phyloP scores from a whole-genome alignment of 2,888 invertebrate genomes.

The Eudemis profundana region DNA sequence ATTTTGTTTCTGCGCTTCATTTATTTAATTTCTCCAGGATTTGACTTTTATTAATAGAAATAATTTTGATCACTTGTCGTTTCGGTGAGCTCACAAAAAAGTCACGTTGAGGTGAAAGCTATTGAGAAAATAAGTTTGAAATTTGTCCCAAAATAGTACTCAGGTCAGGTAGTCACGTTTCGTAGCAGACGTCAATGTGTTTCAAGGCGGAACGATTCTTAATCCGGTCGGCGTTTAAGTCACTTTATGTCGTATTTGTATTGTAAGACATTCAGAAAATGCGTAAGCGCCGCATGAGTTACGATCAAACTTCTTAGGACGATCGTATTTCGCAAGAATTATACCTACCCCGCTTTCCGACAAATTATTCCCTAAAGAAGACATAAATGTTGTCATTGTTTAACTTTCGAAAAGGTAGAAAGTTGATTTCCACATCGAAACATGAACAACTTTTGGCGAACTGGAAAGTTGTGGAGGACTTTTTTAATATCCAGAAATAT shows the following conservation, averaged over 20 bases:
- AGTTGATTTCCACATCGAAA: not conserved
- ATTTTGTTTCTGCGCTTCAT: too few relatives aligned
- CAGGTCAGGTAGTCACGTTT: conserved; percentile 4
- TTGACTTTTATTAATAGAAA: too few relatives aligned
- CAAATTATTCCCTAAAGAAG: not conserved
- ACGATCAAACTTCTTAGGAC: not conserved
- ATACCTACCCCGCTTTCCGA: not conserved
- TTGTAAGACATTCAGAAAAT: not conserved
- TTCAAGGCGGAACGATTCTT: not conserved
- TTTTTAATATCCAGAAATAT: conserved; percentile 4
- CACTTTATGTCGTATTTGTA: too few relatives aligned
- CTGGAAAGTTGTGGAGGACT: not conserved
- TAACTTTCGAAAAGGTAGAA: not conserved
- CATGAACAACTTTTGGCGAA: not conserved
- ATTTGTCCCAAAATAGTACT: not conserved
- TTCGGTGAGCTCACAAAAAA: not conserved
- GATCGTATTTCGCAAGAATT: not conserved
- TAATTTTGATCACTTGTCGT: too few relatives aligned
- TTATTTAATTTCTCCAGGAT: too few relatives aligned
- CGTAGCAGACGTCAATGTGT: not conserved
- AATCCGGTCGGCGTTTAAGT: not conserved
- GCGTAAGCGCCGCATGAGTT: not conserved
- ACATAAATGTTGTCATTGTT: not conserved
- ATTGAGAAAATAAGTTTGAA: not conserved
- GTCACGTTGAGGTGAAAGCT: not conserved